phyloP scores from a whole-genome alignment of 2,797 vertebrate genomes.

The Allenopithecus nigroviridis region DNA sequence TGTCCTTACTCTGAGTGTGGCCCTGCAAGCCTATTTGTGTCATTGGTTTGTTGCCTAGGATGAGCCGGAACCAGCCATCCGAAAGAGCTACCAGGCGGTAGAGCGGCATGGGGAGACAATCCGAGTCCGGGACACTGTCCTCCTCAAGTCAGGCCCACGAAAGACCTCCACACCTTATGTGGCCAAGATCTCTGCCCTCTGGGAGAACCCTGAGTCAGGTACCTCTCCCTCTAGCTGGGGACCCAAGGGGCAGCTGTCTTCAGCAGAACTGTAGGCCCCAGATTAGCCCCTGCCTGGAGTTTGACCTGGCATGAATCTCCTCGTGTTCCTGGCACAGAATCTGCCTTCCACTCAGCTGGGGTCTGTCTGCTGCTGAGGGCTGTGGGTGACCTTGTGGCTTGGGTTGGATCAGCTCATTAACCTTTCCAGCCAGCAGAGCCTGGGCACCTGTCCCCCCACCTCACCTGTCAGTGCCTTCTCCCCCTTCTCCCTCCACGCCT shows the following conservation, averaged over 20 bases:
- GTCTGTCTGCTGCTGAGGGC: background rate
- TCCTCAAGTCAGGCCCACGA: constrained; percentile 95
- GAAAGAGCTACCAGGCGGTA: constrained; percentile 96
- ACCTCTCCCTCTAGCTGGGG: constrained; percentile 36
- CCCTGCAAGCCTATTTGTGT: background rate
- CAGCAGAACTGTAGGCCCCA: background rate
- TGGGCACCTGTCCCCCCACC: background rate
- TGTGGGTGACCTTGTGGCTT: background rate
- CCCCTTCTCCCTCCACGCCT: background rate
- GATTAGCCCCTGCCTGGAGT: background rate
- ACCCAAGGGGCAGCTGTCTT: background rate
- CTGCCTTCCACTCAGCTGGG: background rate
- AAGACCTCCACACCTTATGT: constrained; percentile 98
- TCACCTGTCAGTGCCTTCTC: constrained; percentile 14
- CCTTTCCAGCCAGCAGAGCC: background rate
- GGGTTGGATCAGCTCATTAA: background rate
- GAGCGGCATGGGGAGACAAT: constrained; percentile 95
- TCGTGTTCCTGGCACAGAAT: background rate
- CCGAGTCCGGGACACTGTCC: constrained; percentile 95
- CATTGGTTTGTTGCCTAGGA: constrained; percentile 84
- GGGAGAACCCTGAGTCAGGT: constrained; percentile 99
- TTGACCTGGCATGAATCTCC: background rate
- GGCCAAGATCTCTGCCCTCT: constrained; percentile 97
- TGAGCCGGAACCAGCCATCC: constrained; percentile 92
- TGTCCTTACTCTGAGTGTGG: background rate